Base-by-base conservation (phyloP, 2,888 invertebrate genomes). In the Lasioglossum oenotherae region DNA sequence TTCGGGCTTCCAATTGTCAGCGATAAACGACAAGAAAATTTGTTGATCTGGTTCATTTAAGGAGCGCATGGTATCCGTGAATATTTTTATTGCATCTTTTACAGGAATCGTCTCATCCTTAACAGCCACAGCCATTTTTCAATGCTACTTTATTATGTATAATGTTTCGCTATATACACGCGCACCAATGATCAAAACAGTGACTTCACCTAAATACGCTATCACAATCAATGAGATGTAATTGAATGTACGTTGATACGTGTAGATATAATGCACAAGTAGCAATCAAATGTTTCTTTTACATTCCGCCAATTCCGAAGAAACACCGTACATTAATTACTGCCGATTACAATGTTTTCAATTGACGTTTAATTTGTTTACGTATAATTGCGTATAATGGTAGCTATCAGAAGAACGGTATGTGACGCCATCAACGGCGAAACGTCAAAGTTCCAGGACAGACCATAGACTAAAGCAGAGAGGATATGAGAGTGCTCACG, bases 1-100 rank as follows among this genome's bases (percentile, higher is more conserved):
- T 71, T 78, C 80, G 0, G 89, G 84, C 67, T 83, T 81, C 88
- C 90, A 91, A 83, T 92, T 89, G 46, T 90, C 78, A n/a, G 87
- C 74, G 2, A 90, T 89, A 81, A 81, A 91, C 2, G 88, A 82
- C 27, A 92, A 71, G 38, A 92, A 89, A 8, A 82, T 79, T 75
- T 91, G 84, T 72, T 86, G 81, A 71, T 91, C 87, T 2, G 27
- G 69, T 19, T 72, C 67, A 41, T 78, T 83, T 69, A 92, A 81
- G 23, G 87, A 80, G 14, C 86, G 74, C 87, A 92, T 90, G 19
- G 91, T 71, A 35, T 88, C 77, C 2, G 78, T 74, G 10, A 92
- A 88, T 75, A 81, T 80, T 23, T 88, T 75, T 75, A 90, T 89
- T n/a, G 91, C 92, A 78, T 85, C 81, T n/a, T 90, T 78, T 6